Evolutionary conservation across 2,113 vertebrate genomes (phyloP), one percentile per base, ranked within the genome.

Genomic region (Periophthalmodon schlosseri): DNA sequence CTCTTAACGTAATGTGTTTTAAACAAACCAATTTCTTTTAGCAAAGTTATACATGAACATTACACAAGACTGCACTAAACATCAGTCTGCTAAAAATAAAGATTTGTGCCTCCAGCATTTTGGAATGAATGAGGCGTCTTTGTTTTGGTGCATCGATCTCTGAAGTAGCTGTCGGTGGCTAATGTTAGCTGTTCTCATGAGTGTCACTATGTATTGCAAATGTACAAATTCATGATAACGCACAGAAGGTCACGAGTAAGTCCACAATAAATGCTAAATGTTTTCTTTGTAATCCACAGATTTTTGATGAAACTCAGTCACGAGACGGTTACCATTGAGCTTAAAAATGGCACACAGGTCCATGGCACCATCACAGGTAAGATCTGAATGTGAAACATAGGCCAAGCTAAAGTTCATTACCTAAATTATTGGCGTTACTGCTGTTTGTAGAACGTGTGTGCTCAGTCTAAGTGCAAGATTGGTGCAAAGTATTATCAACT

Each of bases 221-320:
- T 2, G 20, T 56, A 56, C 57, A 60, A 28, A 60, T 24, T 24
- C 23, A 28, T 14, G 9, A 54, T 21, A 21, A 10, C 20, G 5
- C 49, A 20, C 49, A 20, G 15, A 7, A 52, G 18, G 49, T 56
- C 20, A 7, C 7, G n/a, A 56, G n/a, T 8, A 10, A 57, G 20
- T 24, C 21, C 24, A 2, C 21, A 60, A 56, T 56, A 56, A n/a
- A 10, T 56, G 20, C 20, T 1, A 14, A 60, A 10, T 60, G 61
- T 67, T 46, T 13, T 67, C 33, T 39, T 39, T 67, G 36, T 39
- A 14, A 66, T 4, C 2, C 23, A 0, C 72, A 99, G 98, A 75
- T 99, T 99, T 95, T 93, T 99, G 79, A 99, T 99, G 98, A 99
- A 99, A 87, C 88, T 99, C 92, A 99, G 98, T 87, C 98, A 99